Base-by-base conservation (phyloP, 2,797 vertebrate species). In the Phoebastria nigripes region DNA sequence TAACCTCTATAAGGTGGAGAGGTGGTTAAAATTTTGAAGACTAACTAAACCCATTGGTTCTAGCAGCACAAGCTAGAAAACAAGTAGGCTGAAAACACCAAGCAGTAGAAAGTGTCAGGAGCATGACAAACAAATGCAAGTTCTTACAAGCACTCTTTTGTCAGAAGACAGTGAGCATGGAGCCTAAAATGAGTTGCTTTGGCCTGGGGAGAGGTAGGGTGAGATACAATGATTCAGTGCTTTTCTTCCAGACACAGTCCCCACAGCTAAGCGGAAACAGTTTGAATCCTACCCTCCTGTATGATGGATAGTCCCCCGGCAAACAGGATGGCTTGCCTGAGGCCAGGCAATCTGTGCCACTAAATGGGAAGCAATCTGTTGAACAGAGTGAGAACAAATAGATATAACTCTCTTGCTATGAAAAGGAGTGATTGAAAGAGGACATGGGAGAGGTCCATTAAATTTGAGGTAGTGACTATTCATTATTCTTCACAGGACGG, bases 291-390 rank as follows among this genome's bases (percentile, higher is more conserved):
- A n/a, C 20, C 25, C 66, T 90, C 39, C 46, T 33, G 42, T 11
- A 81, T 94, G 93, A 96, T 89, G 90, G 90, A 94, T 96, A 39
- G 94, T 85, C 71, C 83, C 49, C 39, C 77, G 93, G 92, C 67
- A 91, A 82, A 93, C 54, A 94, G 83, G 55, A 90, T 52, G 78
- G 70, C 47, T 93, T 93, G 95, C 96, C 96, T 62, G 88, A 88
- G 94, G 96, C 90, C 83, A 93, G 52, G 92, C 82, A 95, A 90
- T 56, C 88, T 96, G 96, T 80, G 73, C 63, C 56, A 26, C 81
- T 84, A 73, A 92, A 87, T 1, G 41, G 63, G 77, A 86, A 65
- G 69, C 91, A 90, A 94, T 90, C 94, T 94, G 92, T 44, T 95
- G 92, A 91, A 55, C 29, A 19, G 52, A 78, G 55, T 1, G 9